phyloP scores from a whole-genome alignment of 2,113 vertebrate species.

The Acinonyx jubatus region DNA sequence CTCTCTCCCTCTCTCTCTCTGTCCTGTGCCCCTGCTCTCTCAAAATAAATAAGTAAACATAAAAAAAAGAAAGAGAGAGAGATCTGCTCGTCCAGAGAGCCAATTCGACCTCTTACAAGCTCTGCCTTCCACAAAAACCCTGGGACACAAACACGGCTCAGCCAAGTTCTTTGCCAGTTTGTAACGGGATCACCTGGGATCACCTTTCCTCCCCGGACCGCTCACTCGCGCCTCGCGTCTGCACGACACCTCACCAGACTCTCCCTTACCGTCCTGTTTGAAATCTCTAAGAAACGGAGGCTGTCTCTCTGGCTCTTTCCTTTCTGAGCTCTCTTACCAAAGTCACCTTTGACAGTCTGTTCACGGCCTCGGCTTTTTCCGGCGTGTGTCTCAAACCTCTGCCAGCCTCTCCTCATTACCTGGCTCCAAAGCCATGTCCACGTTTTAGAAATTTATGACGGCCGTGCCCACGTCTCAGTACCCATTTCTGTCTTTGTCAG shows the following conservation, averaged over 20 bases:
- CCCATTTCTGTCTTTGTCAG: background rate
- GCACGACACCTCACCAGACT: background rate
- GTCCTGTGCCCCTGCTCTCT: too few species aligned
- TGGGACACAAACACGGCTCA: accelerated
- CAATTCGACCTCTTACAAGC: too few species aligned
- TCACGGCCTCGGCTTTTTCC: background rate
- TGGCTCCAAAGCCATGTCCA: background rate
- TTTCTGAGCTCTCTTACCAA: background rate
- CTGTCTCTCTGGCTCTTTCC: background rate
- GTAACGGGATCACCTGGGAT: background rate
- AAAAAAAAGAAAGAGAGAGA: too few species aligned
- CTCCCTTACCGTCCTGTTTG: too few species aligned
- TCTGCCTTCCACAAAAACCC: background rate
- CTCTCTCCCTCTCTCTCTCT: too few species aligned
- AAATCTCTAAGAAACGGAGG: background rate
- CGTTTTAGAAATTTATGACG: background rate
- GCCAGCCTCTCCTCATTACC: background rate
- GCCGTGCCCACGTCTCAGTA: background rate
- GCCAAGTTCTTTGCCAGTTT: background rate
- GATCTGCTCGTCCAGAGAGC: background rate
- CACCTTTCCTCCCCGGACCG: background rate
- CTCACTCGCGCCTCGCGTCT: background rate
- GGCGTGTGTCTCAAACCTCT: background rate
- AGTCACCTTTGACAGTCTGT: background rate
- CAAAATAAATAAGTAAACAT: too few species aligned